Base-by-base conservation (phyloP, 2,888 invertebrate species). In the Lottia gigantea region DNA sequence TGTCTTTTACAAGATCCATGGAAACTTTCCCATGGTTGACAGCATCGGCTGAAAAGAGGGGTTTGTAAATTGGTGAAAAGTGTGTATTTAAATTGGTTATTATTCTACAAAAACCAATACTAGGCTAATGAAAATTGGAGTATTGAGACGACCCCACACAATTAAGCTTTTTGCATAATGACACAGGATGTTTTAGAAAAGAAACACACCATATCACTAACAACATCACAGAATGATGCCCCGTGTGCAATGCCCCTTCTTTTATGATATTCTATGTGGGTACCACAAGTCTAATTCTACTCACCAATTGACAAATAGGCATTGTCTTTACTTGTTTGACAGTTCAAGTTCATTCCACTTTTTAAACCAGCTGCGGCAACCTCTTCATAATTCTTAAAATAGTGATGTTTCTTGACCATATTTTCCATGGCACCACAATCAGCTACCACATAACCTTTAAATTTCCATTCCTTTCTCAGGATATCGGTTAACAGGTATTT, bases 381-480 rank as follows among this genome's bases (percentile, higher is more conserved):
- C 23, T 19, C 23, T 0, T 55, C 55, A 55, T 55, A 55, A 23
- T 55, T 23, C 19, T 55, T 55, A 55, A 23, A 55, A 55, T 55
- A 55, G 23, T 55, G 55, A 23, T 19, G 19, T 55, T 15, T 11
- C 19, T 55, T 19, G 0, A 55, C 55, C 55, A 55, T 55, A 23
- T 19, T 23, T 23, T 55, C 55, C 55, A 55, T 55, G 55, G 55
- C 55, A 8, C 55, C 55, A 23, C 55, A 55, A 23, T 55, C 55
- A 55, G 19, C 23, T 12, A 55, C 55, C 19, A 55, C 55, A 55
- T 55, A 55, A 23, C 55, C 55, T 14, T 55, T 55, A 6, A 55
- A 55, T 23, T 23, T 23, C 55, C 55, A 55, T 12, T 55, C 55
- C 14, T 23, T 55, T 23, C 55, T 19, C 14, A 55, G 23, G 23